Base-by-base conservation (phyloP, 1,140 invertebrate genomes). In the Globodera ellingtonae region DNA sequence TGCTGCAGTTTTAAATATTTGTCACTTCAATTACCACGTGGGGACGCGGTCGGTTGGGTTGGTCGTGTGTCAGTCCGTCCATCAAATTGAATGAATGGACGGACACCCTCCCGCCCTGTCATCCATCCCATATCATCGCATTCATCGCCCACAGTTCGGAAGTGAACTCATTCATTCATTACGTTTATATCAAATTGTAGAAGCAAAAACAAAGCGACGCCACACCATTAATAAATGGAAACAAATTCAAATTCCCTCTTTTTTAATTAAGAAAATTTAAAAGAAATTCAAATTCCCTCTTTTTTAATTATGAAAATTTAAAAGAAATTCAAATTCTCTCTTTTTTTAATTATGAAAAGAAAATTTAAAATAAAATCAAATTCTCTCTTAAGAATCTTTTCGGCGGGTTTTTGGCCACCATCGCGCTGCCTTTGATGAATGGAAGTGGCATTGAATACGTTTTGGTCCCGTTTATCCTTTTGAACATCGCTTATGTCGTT, bases 401-500 rank as follows among this genome's bases (percentile, higher is more conserved):
- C 62, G 83, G 83, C 21, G 83, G 83, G 24, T 56, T 84, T 79
- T 62, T 84, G 47, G 80, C 84, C 15, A 81, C 83, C 4, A 72
- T 82, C 10, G 47, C 74, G 15, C 76, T 84, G 3, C 67, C 83
- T 5, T 35, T 86, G 50, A 62, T 84, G 24, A 86, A 86, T 73
- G 79, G 35, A 18, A 70, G 73, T 56, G 83, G 83, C 44, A 86
- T 66, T 48, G 79, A 84, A 56, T 86, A 65, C 44, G 83, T 84
- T 9, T 59, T 84, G 56, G 24, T 83, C 6, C 83, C 83, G 15
- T 84, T 84, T 46, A 48, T 75, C 35, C 46, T 86, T 24, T 75
- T 86, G 80, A 84, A 84, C 82, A 65, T 84, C n/a, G 10, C 84
- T 44, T 84, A 84, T 65, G 70, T 84, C n/a, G 50, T 74, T 50